Base-by-base conservation (phyloP, 2,113 vertebrate species). In the Cacatua alba region DNA sequence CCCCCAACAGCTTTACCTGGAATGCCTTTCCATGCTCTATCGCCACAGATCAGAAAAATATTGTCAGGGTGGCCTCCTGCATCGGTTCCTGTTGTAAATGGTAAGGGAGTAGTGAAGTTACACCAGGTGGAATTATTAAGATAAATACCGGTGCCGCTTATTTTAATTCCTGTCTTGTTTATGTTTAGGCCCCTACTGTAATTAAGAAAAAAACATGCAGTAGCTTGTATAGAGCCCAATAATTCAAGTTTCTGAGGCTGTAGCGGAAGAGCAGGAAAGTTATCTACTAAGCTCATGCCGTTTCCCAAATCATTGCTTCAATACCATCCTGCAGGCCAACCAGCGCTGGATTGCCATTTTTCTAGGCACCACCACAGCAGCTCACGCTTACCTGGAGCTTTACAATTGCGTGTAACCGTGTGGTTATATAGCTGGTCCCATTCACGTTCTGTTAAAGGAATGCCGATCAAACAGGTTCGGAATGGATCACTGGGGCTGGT, bases 101-200 rank as follows among this genome's bases (percentile, higher is more conserved):
- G 8, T n/a, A 18, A 51, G 23, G 29, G 23, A 70, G 35, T 5
- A 63, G 37, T 44, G 31, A 53, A 4, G 31, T 7, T 25, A 10
- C 48, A 53, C 8, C 57, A 84, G 48, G 37, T 15, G 28, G 31
- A 63, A 6, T 25, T 26, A 64, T 31, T 44, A 52, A 6, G 7
- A 6, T 10, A 84, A 74, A 64, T 37, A 48, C 12, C 13, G 25
- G 25, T 31, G 31, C 17, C 33, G 31, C 13, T 74, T 26, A 44
- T 2, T 2, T 53, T 1, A 0, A 13, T 25, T 10, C 13, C 26
- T 74, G 20, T 26, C 8, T 37, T 17, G 16, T 64, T 39, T 21
- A 26, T 19, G 10, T 74, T 84, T 63, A 16, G 26, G 29, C 8
- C 14, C 8, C 20, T 39, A 25, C 26, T 1, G 1, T 59, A 39